These are phyloP conservation scores for Sceloporus undulatus DNA, from an alignment of 2,113 vertebrate species.

Conservation along the genomic window DNA sequence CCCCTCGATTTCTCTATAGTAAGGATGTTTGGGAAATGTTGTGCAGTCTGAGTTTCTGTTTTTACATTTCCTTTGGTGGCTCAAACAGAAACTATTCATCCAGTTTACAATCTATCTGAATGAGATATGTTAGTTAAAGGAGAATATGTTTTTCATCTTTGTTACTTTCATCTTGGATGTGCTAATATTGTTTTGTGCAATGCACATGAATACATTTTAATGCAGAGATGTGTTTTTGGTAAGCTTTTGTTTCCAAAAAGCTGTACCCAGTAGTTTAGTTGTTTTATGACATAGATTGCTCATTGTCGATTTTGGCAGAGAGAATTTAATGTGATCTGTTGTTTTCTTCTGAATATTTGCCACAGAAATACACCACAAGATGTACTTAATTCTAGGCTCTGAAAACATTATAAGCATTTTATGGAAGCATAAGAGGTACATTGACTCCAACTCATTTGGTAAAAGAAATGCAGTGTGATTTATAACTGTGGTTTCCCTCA, in stretches of 20 bases:
- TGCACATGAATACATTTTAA: neutral
- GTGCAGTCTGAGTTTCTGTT: neutral
- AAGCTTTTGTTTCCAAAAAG: neutral
- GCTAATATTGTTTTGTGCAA: neutral
- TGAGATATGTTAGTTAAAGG: neutral
- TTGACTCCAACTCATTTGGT: neutral
- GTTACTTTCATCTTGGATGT: neutral
- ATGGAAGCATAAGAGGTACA: fast-evolving
- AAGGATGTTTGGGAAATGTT: neutral
- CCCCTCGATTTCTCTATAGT: slow-evolving; percentile 14
- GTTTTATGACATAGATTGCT: neutral
- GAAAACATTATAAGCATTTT: neutral
- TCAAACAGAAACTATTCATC: neutral
- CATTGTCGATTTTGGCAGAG: neutral
- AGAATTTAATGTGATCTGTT: neutral
- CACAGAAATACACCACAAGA: neutral
- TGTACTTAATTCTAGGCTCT: neutral
- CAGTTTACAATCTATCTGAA: slow-evolving; percentile 8
- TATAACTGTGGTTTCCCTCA: neutral
- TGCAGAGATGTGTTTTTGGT: neutral
- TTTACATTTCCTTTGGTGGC: neutral
- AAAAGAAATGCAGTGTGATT: neutral
- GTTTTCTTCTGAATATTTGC: neutral
- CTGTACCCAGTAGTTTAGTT: neutral
- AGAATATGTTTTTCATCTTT: neutral